Evolutionary conservation across 2,113 vertebrate genomes (phyloP).

Genomic region (Chaenocephalus aceratus): DNA sequence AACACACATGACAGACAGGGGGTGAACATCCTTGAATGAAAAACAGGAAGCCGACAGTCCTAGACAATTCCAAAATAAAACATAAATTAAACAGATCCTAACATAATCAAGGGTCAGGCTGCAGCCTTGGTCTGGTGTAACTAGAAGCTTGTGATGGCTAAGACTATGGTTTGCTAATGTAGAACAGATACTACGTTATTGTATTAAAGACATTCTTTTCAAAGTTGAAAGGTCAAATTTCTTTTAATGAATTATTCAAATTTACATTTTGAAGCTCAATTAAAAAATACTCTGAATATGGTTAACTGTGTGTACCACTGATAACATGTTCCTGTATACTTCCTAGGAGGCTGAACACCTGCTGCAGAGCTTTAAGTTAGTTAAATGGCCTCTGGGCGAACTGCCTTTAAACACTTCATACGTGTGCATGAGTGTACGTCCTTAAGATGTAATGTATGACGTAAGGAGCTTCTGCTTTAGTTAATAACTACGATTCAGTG

Average conservation of each 20-base stretch:
- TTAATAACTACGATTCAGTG: neutral
- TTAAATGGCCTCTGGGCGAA: neutral
- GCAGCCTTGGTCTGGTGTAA: neutral
- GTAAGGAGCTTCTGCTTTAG: neutral
- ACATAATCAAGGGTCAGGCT: neutral
- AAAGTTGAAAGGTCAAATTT: neutral
- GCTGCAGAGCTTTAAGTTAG: slow-evolving; percentile 38
- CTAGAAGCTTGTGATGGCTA: neutral
- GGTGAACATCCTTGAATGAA: no score
- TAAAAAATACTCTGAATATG: neutral
- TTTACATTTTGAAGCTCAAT: neutral
- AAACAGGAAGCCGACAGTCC: no score
- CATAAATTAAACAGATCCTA: no score
- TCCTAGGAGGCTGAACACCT: slow-evolving; percentile 51
- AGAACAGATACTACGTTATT: neutral
- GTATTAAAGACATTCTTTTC: no score
- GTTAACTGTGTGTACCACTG: neutral
- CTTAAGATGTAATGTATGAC: neutral
- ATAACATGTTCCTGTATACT: neutral
- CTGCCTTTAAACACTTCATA: neutral
- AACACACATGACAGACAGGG: no score
- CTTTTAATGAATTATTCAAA: no score
- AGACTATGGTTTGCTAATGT: neutral
- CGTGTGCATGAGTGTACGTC: slow-evolving; percentile 1
- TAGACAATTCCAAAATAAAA: no score